Evolutionary conservation across 2,113 vertebrate genomes (phyloP), one percentile per base, ranked within the genome.

Genomic region (Clarias magur): DNA sequence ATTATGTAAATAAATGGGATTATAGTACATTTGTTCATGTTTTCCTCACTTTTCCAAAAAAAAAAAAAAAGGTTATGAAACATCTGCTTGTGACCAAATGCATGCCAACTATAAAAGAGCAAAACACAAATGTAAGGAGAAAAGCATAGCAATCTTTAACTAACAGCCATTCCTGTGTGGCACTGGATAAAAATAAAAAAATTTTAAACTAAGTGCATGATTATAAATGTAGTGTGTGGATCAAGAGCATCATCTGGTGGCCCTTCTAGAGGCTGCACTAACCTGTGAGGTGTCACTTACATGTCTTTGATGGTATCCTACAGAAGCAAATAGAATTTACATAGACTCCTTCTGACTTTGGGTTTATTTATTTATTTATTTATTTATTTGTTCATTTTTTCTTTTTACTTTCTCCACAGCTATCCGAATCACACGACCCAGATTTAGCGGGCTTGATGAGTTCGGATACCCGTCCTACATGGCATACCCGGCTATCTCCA

Each of bases 391-490:
- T 70, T 23, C 5, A 23, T 12, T 38, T 86, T 73, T 70, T 85
- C 2, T 87, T 27, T 80, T n/a, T 83, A n/a, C 27, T 91, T 90
- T 92, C 73, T 86, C 91, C 91, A 34, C 93, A 97, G 96, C 89
- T 91, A 62, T 97, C 91, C 93, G 91, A 87, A 95, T 98, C 88
- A 96, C 94, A 54, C 95, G 95, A 2, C 91, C 97, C 54, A 92
- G 94, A 87, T 97, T 97, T 94, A 94, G 95, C 42, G 96, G 96
- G 19, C 95, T 86, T 2, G 95, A 97, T 87, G 91, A 92, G 91
- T 97, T 96, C 57, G 96, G 96, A 48, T 96, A 95, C 88, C 94
- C 95, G 0, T 97, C 97, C 48, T 97, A 97, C 86, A 81, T 95
- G 88, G 95, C 96, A 17, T 96, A 94, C 75, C 92, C 95, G 34